phyloP scores from a whole-genome alignment of 2,888 invertebrate genomes.

The Folsomia candida region DNA sequence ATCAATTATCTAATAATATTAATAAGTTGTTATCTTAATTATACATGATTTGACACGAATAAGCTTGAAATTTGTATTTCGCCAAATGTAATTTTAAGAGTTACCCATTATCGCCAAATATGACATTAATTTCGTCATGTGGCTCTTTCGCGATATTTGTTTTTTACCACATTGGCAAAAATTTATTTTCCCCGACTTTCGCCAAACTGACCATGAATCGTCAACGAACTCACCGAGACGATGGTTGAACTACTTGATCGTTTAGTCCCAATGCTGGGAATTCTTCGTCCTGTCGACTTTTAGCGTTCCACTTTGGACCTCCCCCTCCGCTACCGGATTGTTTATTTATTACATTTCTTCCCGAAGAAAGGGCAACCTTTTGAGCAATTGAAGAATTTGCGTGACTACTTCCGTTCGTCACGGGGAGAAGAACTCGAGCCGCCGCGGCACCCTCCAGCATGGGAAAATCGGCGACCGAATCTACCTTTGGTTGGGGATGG shows the following conservation, averaged over 20 bases:
- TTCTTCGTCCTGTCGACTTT: constrained; percentile 52
- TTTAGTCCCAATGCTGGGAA: constrained; percentile 52
- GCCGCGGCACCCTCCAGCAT: constrained; percentile 38
- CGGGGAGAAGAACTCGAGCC: constrained; percentile 19
- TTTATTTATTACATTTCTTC: constrained; percentile 52
- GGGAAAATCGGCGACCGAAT: constrained; percentile 46
- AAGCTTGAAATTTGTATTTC: too few relatives aligned
- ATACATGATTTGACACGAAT: too few relatives aligned
- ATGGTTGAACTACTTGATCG: neutral
- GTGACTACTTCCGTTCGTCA: constrained; percentile 11
- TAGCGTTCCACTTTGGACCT: constrained; percentile 44
- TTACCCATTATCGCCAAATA: too few relatives aligned
- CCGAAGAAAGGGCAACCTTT: constrained; percentile 52
- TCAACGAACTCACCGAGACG: too few relatives aligned
- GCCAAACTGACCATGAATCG: too few relatives aligned
- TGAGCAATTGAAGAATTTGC: constrained; percentile 51
- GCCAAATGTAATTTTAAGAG: too few relatives aligned
- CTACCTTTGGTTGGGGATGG: constrained; percentile 45
- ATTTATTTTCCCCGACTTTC: too few relatives aligned
- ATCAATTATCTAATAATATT: too few relatives aligned
- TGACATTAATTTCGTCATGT: too few relatives aligned
- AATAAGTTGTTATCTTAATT: too few relatives aligned
- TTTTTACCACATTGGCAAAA: too few relatives aligned
- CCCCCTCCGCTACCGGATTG: constrained; percentile 1
- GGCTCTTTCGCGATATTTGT: too few relatives aligned